Evolutionary conservation across 1,140 invertebrate species (phyloP), one percentile per base, ranked within the genome.

Genomic region (Caenorhabditis brenneri): DNA sequence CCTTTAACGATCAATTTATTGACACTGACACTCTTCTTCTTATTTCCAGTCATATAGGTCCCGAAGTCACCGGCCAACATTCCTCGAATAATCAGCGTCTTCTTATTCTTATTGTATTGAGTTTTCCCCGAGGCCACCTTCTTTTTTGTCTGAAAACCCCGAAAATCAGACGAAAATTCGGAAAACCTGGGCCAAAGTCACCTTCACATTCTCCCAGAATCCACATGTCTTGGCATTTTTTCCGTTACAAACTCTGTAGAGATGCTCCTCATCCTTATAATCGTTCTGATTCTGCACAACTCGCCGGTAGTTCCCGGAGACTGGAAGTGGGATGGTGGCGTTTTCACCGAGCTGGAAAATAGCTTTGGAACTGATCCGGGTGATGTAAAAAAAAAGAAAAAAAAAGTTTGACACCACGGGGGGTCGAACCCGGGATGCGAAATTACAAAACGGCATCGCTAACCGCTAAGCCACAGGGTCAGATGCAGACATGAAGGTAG

Each of bases 241-340:
- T 33, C 58, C 58, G 16, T 65, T 65, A n/a, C 58, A 65, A 65
- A 65, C 58, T 65, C 58, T 33, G 31, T 16, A 65, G 12, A 65
- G 6, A 19, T 51, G n/a, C 19, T 51, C 48, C 15, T 55, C 16
- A 5, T 24, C 22, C 16, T 7, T n/a, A n/a, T 1, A 4, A 12
- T 1, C 19, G 24, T 51, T n/a, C 27, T 27, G 4, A 27, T 55
- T 27, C 0, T 4, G 1, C 10, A 55, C 24, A 7, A 55, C 2
- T 22, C 53, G 53, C 27, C 53, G 22, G 15, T 55, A 55, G 7
- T 55, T 55, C 22, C 22, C 53, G 9, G 9, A 19, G 24, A 22
- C 19, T 27, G 53, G 53, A 27, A 55, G 24, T 27, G 24, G 12
- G 24, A 55, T 55, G 5, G 39, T 42, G 39, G 39, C 39, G 5